Conservation (phyloP, 1,140 invertebrate genomes). For the Lordiphosa collinella region DNA sequence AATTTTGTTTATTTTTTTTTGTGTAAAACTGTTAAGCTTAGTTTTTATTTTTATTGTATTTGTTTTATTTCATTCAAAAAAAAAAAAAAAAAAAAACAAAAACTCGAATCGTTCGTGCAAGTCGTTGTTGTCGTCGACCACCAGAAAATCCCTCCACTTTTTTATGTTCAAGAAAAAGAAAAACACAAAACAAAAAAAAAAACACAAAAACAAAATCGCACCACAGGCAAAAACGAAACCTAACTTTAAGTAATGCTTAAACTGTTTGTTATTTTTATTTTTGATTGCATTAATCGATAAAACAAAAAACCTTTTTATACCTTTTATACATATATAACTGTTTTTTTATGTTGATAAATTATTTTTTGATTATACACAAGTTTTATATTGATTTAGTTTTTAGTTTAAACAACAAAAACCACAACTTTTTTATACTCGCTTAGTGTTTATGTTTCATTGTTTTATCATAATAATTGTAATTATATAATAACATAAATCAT, state of each 20-base stretch:
- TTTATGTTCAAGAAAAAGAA: constrained; percentile 46
- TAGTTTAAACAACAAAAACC: constrained; percentile 30
- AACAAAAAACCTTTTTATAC: constrained; percentile 33
- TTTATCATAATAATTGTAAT: constrained; percentile 41
- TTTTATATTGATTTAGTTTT: constrained; percentile 51
- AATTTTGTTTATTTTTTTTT: constrained; percentile 68
- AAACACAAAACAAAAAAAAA: constrained; percentile 10
- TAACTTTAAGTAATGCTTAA: constrained; percentile 56
- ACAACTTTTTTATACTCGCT: constrained; percentile 66
- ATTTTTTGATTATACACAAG: constrained; percentile 66
- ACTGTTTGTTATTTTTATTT: constrained; percentile 74
- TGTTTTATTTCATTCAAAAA: constrained; percentile 18
- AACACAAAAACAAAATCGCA: not conserved
- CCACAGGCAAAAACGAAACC: constrained; percentile 4
- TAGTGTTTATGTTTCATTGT: constrained; percentile 68
- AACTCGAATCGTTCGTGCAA: constrained; percentile 6
- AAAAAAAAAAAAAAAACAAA: constrained; percentile 23
- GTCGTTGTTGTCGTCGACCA: constrained; percentile 2
- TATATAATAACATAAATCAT: constrained; percentile 18
- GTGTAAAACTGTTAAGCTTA: constrained; percentile 49
- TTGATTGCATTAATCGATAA: constrained; percentile 54
- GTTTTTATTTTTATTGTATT: constrained; percentile 51
- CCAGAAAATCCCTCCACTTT: constrained; percentile 59
- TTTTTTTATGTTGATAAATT: constrained; percentile 75
- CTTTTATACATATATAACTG: constrained; percentile 62